Conservation (phyloP, 2,797 vertebrate species). For the Sebastes melanostomus region DNA sequence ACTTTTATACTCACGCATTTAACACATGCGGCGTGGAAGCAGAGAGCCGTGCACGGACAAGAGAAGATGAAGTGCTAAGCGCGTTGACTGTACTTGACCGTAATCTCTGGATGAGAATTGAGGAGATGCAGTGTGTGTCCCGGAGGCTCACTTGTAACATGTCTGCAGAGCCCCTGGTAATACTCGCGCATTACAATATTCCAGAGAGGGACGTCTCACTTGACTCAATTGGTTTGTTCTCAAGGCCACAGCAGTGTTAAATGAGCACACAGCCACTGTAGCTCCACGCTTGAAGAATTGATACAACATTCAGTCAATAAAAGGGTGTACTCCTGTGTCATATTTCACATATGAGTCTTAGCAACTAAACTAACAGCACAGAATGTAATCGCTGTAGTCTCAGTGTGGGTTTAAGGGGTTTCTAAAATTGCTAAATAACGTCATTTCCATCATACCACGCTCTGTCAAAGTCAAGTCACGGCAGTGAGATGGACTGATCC, state of each 20-base stretch:
- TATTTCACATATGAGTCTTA: slow-evolving; percentile 32
- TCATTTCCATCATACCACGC: slow-evolving; percentile 47
- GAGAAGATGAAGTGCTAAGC: slow-evolving; percentile 63
- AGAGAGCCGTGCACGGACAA: slow-evolving; percentile 2
- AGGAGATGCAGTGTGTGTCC: slow-evolving; percentile 55
- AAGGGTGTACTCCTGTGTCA: slow-evolving; percentile 1
- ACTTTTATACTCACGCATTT: slow-evolving; percentile 35
- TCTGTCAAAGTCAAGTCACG: slow-evolving; percentile 52
- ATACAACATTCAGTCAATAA: slow-evolving; percentile 33
- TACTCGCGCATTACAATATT: slow-evolving; percentile 60
- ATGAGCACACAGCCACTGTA: slow-evolving; percentile 10
- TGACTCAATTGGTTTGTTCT: slow-evolving; percentile 41
- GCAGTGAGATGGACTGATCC: slow-evolving; percentile 59
- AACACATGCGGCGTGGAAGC: slow-evolving; percentile 33
- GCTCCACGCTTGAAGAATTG: not conserved
- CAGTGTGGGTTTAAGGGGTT: slow-evolving; percentile 39
- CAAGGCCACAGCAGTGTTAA: slow-evolving; percentile 47
- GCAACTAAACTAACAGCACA: slow-evolving; percentile 5
- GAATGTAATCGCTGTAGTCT: slow-evolving; percentile 3
- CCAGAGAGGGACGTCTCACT: slow-evolving; percentile 45
- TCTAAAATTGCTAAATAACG: slow-evolving; percentile 45
- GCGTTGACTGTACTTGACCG: slow-evolving; percentile 64
- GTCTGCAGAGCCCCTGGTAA: slow-evolving; percentile 51
- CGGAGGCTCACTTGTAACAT: slow-evolving; percentile 48
- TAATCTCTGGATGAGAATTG: slow-evolving; percentile 64